Conservation (phyloP, 2,797 vertebrate species). For the Gastrophryne carolinensis region DNA sequence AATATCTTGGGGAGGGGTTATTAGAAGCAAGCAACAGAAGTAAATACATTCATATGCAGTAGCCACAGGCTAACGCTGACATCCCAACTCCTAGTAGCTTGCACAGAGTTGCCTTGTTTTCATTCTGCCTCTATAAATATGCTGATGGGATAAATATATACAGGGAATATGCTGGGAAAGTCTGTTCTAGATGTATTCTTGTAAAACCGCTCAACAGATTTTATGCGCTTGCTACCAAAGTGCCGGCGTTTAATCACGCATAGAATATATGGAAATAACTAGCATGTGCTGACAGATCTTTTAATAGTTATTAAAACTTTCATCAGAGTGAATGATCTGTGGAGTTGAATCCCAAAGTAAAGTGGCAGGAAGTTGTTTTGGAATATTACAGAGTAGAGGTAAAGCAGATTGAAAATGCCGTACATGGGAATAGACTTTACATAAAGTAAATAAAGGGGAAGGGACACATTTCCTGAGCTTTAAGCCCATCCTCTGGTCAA, state of each 20-base stretch:
- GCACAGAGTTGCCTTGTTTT: conserved; percentile 22
- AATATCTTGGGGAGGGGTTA: conserved; percentile 47
- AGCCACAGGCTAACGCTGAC: conserved; percentile 35
- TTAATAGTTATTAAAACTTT: not conserved
- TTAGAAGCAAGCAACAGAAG: not conserved
- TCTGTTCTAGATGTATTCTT: not conserved
- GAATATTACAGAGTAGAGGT: not conserved
- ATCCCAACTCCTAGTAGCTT: not conserved
- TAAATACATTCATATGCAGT: conserved; percentile 11
- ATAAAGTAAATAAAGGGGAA: not conserved
- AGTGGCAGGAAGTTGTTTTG: not conserved
- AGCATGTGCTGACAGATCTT: not conserved
- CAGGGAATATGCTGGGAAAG: not conserved
- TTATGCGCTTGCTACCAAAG: not conserved
- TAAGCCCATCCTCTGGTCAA: too few species aligned
- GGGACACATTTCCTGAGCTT: not conserved
- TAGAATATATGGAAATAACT: not conserved
- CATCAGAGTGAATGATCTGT: not conserved
- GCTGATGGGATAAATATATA: not conserved
- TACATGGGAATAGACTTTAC: not conserved
- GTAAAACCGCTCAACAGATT: not conserved
- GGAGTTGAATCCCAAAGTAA: not conserved
- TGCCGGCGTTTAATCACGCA: not conserved
- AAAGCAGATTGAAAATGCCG: not conserved
- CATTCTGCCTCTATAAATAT: not conserved